phyloP scores from a whole-genome alignment of 2,113 vertebrate genomes.

The Oreocharis arfaki region DNA sequence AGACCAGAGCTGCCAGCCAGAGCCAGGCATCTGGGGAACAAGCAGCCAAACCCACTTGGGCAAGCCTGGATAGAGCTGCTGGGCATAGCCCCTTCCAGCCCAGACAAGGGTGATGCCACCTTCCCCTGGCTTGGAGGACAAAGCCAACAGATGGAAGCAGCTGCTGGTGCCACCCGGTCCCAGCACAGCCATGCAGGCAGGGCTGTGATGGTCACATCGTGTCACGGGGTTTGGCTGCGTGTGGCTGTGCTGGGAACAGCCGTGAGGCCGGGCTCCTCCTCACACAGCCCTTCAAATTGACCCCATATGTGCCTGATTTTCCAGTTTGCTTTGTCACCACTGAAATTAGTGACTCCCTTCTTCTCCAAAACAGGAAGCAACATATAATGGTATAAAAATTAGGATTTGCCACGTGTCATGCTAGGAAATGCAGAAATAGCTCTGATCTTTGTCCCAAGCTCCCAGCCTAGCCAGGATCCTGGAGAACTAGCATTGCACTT shows the following conservation, averaged over 20 bases:
- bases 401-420: neutral
- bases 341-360: neutral
- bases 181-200: neutral
- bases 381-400: neutral
- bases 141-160: neutral
- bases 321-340: neutral
- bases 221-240: neutral
- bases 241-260: neutral
- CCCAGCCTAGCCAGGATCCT: neutral
- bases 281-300: neutral
- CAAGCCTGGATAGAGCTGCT: neutral
- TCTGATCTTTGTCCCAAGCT: neutral
- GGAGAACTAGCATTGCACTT: neutral
- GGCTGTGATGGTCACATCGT: neutral
- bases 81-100: neutral
- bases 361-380: neutral
- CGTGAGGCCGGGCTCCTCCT: neutral
- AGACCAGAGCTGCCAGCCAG: neutral
- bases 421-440: neutral
- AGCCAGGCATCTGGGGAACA: neutral
- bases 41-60: neutral
- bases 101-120: neutral
- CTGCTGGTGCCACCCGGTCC: neutral
- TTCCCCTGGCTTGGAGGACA: neutral
- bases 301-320: constrained; percentile 14